Percentiles rank a stretch among this genome's conserved stretches.
phyloP scores from a whole-genome alignment of 2,888 invertebrate species.

The Drosophila mayaguana region DNA sequence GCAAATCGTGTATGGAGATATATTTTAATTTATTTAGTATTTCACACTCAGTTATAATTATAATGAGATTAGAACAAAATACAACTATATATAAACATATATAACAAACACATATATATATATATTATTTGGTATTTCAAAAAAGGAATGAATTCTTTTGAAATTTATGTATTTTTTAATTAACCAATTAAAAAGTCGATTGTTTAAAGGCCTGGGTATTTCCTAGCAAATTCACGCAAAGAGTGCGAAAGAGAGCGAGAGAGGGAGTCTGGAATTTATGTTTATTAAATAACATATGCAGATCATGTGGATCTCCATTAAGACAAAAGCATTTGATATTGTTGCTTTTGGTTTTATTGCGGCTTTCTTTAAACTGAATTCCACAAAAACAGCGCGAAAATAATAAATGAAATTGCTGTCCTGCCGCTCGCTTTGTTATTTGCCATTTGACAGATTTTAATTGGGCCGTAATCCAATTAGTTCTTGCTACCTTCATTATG shows the following conservation, averaged over 20 bases:
- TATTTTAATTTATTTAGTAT: conserved; percentile 4
- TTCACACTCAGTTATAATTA: conserved; percentile 31
- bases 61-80: conserved; percentile 18
- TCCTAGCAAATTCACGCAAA: conserved; percentile 17
- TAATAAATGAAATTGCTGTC: conserved; percentile 9
- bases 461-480: conserved; percentile 1
- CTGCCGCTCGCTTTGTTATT: background rate
- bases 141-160: background rate
- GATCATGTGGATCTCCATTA: conserved; percentile 30
- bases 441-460: background rate
- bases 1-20: background rate
- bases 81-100: background rate
- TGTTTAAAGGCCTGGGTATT: conserved; percentile 30
- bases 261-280: conserved; percentile 9
- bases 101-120: background rate
- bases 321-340: conserved; percentile 7
- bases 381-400: conserved; percentile 8
- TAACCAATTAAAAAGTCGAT: conserved; percentile 23
- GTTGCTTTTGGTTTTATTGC: conserved; percentile 5
- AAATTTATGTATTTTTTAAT: conserved; percentile 31
- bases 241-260: background rate
- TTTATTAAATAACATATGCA: conserved; percentile 44
- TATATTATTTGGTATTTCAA: background rate
- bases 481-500: background rate
- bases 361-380: conserved; percentile 19